phyloP scores from a whole-genome alignment of 2,797 vertebrate species.

The Rallus crepitans region DNA sequence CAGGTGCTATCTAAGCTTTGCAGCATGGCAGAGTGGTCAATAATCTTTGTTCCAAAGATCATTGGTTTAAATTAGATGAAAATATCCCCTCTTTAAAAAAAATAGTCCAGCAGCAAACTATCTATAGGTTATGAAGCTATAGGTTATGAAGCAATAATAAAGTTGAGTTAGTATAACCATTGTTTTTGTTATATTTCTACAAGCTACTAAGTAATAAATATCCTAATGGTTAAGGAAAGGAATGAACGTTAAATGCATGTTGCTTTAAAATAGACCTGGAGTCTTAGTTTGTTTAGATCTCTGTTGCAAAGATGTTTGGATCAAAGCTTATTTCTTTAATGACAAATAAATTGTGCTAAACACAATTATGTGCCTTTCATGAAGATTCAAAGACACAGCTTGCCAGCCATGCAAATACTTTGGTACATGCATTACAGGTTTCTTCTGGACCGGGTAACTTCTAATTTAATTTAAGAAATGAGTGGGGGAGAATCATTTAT shows the following conservation, averaged over 20 bases:
- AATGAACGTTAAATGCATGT: conserved; percentile 60
- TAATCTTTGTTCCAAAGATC: background rate
- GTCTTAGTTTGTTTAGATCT: conserved; percentile 71
- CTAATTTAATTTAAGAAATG: conserved; percentile 67
- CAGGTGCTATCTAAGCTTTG: background rate
- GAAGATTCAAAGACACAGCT: conserved; percentile 71
- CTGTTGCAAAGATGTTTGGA: conserved; percentile 70
- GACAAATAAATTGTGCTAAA: conserved; percentile 78
- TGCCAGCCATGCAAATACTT: conserved; percentile 70
- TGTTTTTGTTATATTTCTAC: background rate
- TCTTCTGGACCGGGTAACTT: conserved; percentile 61
- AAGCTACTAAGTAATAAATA: conserved; percentile 5
- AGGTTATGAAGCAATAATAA: background rate
- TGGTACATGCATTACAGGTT: conserved; percentile 54
- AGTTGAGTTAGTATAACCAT: background rate
- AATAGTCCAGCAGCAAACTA: background rate
- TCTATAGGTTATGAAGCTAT: background rate
- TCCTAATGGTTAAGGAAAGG: conserved; percentile 23
- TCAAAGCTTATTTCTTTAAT: conserved; percentile 79
- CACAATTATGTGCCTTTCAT: conserved; percentile 75
- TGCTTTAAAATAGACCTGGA: conserved; percentile 75
- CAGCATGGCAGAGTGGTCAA: background rate
- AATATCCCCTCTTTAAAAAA: background rate
- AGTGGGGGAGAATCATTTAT: conserved; percentile 44
- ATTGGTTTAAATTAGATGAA: background rate